Conservation (phyloP, 1,140 invertebrate genomes). For the Ylistrum balloti region DNA sequence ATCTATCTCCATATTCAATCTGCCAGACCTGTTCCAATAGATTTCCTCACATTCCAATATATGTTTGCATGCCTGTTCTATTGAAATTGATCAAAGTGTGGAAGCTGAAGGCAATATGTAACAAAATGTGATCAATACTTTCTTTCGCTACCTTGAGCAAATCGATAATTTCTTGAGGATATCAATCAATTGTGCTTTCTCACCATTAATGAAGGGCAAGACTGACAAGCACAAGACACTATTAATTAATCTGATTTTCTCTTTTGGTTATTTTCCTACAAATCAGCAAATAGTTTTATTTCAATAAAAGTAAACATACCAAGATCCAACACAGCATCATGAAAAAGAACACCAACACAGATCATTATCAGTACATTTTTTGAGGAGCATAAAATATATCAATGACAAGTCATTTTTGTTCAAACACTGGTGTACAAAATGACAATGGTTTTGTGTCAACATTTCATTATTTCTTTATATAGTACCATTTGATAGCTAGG, state of each 20-base stretch:
- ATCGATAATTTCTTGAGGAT: constrained; percentile 21
- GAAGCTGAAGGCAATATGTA: constrained; percentile 9
- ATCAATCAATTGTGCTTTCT: constrained; percentile 39
- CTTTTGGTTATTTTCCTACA: neutral
- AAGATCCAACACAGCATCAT: neutral
- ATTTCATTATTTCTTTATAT: too few species aligned
- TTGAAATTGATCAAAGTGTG: constrained; percentile 5
- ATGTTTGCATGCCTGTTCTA: constrained; percentile 2
- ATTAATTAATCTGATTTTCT: constrained; percentile 19
- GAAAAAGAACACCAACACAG: neutral
- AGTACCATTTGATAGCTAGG: too few species aligned
- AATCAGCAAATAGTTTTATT: too few species aligned
- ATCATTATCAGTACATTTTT: too few species aligned
- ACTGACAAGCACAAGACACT: constrained; percentile 23
- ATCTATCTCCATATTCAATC: neutral
- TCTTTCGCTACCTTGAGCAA: constrained; percentile 3
- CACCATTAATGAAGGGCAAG: constrained; percentile 32
- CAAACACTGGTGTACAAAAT: neutral
- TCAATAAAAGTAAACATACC: too few species aligned
- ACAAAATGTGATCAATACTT: constrained; percentile 28
- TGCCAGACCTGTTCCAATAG: neutral
- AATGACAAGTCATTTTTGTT: neutral
- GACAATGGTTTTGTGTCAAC: too few species aligned
- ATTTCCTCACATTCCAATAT: constrained; percentile 21
- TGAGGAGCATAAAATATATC: neutral